Base-by-base conservation (phyloP, 2,888 invertebrate genomes). In the Imbricaverruca yamaguchii region DNA sequence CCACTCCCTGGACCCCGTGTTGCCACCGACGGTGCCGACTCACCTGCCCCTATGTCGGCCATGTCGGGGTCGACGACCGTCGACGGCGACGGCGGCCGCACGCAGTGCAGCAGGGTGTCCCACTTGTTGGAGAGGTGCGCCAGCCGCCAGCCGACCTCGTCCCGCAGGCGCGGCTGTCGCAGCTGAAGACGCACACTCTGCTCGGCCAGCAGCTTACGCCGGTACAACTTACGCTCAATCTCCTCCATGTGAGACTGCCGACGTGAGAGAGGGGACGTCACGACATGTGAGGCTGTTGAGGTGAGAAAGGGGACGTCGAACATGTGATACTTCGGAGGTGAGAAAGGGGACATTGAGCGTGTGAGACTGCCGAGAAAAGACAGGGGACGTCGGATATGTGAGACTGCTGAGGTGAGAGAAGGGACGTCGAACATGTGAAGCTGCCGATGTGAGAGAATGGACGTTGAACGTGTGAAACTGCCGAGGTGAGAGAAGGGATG, bases 71-170 rank as follows among this genome's bases (percentile, higher is more conserved):
- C 74, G 53, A 21, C 55, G 1, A 21, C 53, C 2, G 74, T 83
- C 91, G 87, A 86, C 90, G 91, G 85, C 85, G 93, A 90, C 85
- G 92, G 90, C 85, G 91, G 89, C 84, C 93, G 91, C 74, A 74
- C 74, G 18, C 74, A 74, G 21, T 55, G 74, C 74, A 74, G 55
- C 82, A 94, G 90, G 81, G 91, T 90, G 86, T 93, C 92, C 94
- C 94, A 94, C 87, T 93, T 93, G 82, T 91, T 90, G 86, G 93
- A 93, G 84, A 94, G 89, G 86, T 92, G 92, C 85, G 91, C 91
- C 84, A 93, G 90, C 84, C 93, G 90, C 91, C 92, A 92, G 81
- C 90, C 90, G 83, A 94, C 92, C 87, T 92, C 91, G 84, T 91
- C 91, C 85, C 89, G 89, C 84, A 91, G 88, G 84, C 90, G 89